phyloP scores from a whole-genome alignment of 2,888 invertebrate species.

The Alcis repandata region DNA sequence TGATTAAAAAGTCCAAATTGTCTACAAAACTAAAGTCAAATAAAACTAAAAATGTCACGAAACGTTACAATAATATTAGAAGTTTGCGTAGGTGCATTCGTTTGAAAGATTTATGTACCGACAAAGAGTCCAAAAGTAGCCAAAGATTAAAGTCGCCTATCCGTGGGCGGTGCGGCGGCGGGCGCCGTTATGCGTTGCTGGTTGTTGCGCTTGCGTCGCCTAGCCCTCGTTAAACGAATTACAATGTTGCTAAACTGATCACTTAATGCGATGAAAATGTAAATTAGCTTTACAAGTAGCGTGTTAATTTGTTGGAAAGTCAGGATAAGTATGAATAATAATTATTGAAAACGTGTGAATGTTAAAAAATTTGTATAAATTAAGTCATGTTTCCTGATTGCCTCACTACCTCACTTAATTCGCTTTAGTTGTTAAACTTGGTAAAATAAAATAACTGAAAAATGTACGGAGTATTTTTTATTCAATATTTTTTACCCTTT shows the following conservation, averaged over 20 bases:
- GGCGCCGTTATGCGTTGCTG: slow-evolving; percentile 40
- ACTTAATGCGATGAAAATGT: slow-evolving; percentile 31
- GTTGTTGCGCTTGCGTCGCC: slow-evolving; percentile 34
- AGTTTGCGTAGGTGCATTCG: background rate
- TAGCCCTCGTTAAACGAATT: slow-evolving; percentile 34
- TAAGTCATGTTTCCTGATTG: background rate
- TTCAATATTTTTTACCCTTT: background rate
- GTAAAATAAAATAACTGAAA: background rate
- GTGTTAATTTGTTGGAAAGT: slow-evolving; percentile 18
- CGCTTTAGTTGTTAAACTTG: background rate
- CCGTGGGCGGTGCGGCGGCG: background rate
- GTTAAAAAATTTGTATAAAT: background rate
- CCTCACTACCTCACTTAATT: background rate
- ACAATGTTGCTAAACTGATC: slow-evolving; percentile 32
- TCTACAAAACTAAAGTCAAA: too few species aligned
- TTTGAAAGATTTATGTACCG: slow-evolving; percentile 6
- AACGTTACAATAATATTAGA: too few species aligned
- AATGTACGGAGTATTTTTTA: background rate
- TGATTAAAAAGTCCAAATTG: too few species aligned
- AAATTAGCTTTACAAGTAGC: slow-evolving; percentile 16
- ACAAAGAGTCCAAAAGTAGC: background rate
- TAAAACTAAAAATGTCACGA: too few species aligned
- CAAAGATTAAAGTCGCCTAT: background rate
- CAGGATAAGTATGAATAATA: background rate
- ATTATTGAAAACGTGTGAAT: background rate